Evolutionary conservation across 53 echinoderm and acorn worm genomes (phyloP).

Genomic region (Patiria pectinifera): DNA sequence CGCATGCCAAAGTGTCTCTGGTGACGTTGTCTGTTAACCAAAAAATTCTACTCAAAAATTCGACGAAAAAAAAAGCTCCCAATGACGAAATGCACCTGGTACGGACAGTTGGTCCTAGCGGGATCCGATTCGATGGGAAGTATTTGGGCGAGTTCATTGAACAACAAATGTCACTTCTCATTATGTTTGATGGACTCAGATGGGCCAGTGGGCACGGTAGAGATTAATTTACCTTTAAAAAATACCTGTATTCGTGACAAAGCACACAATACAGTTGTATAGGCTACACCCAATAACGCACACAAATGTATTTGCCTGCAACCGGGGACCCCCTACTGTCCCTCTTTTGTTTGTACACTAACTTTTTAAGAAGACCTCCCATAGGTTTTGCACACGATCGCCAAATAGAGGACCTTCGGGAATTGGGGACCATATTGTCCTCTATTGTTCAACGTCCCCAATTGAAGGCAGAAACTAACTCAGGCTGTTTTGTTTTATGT

Average conservation of each 20-base stretch:
- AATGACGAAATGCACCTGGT: constrained; percentile 55
- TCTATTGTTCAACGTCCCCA: too few relatives aligned
- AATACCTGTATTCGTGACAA: not conserved
- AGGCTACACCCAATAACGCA: not conserved
- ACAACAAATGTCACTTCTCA: constrained; percentile 49
- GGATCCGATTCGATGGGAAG: not conserved
- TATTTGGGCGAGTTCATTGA: constrained; percentile 53
- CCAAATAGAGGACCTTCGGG: too few relatives aligned
- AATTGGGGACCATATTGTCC: too few relatives aligned
- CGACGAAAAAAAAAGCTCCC: not conserved
- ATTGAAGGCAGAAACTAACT: too few relatives aligned
- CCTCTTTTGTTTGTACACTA: too few relatives aligned
- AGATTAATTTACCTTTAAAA: not conserved
- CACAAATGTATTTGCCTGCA: too few relatives aligned
- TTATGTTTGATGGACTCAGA: constrained; percentile 43
- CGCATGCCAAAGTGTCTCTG: constrained; percentile 30
- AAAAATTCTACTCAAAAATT: constrained; percentile 13
- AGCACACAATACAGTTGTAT: not conserved
- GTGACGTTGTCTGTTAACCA: constrained; percentile 15
- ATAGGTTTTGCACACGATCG: too few relatives aligned
- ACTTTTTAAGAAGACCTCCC: too few relatives aligned
- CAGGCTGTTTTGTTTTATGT: too few relatives aligned
- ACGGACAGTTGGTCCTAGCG: constrained; percentile 17
- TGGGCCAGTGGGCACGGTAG: not conserved
- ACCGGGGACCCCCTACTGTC: too few relatives aligned